Percentiles rank a stretch among this genome's conserved stretches.
Conservation (phyloP, 35 echinoderm and acorn worm genomes). For the Anneissia japonica region DNA sequence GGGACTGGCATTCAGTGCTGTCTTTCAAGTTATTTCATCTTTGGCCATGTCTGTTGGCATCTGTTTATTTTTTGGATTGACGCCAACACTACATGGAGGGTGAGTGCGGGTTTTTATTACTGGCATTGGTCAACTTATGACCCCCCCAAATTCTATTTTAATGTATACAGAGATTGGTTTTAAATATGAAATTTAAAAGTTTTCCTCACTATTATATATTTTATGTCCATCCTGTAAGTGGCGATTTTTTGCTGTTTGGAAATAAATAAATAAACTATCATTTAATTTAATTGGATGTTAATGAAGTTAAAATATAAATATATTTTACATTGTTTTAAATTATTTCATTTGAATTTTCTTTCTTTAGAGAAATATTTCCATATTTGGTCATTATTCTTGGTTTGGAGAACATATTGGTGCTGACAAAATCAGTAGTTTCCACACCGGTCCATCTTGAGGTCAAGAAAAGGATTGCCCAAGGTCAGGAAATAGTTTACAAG, state of each 20-base stretch:
- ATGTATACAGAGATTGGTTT: too few species aligned
- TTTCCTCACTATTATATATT: too few species aligned
- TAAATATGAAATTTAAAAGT: too few species aligned
- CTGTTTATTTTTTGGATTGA: slow-evolving; percentile 72
- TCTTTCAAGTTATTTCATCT: slow-evolving; percentile 59
- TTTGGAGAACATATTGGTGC: slow-evolving; percentile 85
- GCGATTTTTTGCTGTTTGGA: too few species aligned
- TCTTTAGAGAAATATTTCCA: slow-evolving; percentile 86
- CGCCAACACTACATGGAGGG: slow-evolving; percentile 85
- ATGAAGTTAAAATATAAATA: too few species aligned
- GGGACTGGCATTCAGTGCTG: slow-evolving; percentile 74
- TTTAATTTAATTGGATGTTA: too few species aligned
- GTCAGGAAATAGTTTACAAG: slow-evolving; percentile 24
- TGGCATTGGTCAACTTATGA: too few species aligned
- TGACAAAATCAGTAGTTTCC: slow-evolving; percentile 86
- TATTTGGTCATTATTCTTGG: slow-evolving; percentile 92
- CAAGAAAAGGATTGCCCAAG: slow-evolving; percentile 80
- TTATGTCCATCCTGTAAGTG: too few species aligned
- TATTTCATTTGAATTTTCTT: too few species aligned
- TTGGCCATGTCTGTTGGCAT: slow-evolving; percentile 81
- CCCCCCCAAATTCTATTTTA: too few species aligned
- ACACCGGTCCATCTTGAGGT: slow-evolving; percentile 78
- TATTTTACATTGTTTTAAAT: too few species aligned
- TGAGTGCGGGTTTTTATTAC: slow-evolving; percentile 22
- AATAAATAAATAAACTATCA: too few species aligned